Percentiles rank a stretch among this genome's conserved stretches.
Conservation (phyloP, 2,797 vertebrate species). For the Percopsis omiscomaycus region DNA sequence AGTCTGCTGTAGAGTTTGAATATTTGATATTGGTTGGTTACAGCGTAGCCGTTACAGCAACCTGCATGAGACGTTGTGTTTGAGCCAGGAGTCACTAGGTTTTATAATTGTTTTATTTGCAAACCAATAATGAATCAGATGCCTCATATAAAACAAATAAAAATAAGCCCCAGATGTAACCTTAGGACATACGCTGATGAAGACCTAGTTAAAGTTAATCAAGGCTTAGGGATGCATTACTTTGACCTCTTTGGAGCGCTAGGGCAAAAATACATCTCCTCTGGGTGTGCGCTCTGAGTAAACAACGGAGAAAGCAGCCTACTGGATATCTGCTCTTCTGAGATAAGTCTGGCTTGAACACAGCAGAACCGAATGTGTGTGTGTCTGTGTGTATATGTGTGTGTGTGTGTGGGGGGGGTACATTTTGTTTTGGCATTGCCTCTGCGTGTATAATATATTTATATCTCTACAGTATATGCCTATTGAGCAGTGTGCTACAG, state of each 20-base stretch:
- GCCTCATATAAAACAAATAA: background rate
- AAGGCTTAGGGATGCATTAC: constrained; percentile 22
- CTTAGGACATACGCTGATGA: constrained; percentile 6
- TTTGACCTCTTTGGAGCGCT: constrained; percentile 54
- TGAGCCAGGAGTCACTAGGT: background rate
- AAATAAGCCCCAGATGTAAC: background rate
- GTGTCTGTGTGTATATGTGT: no score
- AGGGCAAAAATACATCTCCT: constrained; percentile 60
- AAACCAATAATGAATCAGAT: background rate
- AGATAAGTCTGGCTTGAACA: constrained; percentile 53
- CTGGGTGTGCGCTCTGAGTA: constrained; percentile 51
- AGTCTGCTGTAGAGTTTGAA: background rate
- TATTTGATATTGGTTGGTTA: background rate
- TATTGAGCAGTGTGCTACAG: constrained; percentile 34
- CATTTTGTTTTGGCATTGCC: constrained; percentile 14
- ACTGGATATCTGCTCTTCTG: constrained; percentile 54
- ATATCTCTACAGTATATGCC: constrained; percentile 13
- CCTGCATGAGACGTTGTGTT: background rate
- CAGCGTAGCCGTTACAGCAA: background rate
- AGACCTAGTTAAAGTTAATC: constrained; percentile 14
- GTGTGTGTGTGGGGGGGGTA: background rate
- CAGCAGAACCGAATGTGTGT: constrained; percentile 12
- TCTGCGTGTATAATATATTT: no score
- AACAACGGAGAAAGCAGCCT: constrained; percentile 50
- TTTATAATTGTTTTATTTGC: background rate